These are phyloP conservation scores for Bursaphelenchus mucronatus DNA, from an alignment of 1,140 invertebrate genomes.

Conservation along the genomic window DNA sequence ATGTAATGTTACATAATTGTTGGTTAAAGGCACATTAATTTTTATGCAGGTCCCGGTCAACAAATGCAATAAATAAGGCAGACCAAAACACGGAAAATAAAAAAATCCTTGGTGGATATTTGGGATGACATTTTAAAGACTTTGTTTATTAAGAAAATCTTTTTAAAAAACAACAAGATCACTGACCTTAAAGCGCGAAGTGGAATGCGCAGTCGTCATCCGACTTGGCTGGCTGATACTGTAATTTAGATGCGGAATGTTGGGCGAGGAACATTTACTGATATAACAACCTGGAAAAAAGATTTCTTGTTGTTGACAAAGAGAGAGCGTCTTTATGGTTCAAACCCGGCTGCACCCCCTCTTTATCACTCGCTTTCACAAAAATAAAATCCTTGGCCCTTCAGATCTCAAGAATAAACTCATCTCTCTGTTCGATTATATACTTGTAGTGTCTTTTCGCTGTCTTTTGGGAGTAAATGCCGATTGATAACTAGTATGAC, in stretches of 20 bases:
- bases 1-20: too few species aligned
- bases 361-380: constrained; percentile 1
- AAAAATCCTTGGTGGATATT: background rate
- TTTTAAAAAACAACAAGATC: background rate
- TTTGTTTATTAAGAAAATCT: background rate
- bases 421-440: background rate
- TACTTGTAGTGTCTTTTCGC: background rate
- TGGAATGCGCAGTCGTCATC: background rate
- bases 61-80: too few species aligned
- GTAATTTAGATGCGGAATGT: constrained; percentile 5
- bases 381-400: background rate
- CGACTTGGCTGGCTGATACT: background rate
- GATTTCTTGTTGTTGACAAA: background rate
- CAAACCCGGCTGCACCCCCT: background rate
- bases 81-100: background rate
- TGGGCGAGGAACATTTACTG: background rate
- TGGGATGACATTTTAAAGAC: background rate
- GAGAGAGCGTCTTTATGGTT: background rate
- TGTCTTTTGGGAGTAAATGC: background rate
- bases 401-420: background rate
- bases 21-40: too few species aligned
- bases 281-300: constrained; percentile 7
- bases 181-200: constrained; percentile 18
- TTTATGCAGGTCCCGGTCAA: too few species aligned
- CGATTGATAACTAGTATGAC: too few species aligned